These are phyloP conservation scores for Aegotheles bennettii DNA, from an alignment of 2,113 vertebrate species.

Conservation along the genomic window DNA sequence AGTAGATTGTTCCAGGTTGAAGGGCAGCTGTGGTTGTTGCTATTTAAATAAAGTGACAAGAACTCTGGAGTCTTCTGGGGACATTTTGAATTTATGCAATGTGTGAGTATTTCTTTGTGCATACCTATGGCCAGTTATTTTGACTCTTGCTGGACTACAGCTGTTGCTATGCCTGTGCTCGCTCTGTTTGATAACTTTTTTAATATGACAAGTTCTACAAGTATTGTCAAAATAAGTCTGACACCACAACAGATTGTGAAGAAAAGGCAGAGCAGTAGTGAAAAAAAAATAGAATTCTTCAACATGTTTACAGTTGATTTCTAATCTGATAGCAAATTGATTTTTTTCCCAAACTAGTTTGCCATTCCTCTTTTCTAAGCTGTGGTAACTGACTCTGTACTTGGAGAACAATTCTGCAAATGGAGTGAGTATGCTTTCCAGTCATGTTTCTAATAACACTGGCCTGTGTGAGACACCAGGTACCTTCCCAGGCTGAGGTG, in stretches of 20 bases:
- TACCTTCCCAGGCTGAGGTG: neutral
- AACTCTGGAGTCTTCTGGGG: neutral
- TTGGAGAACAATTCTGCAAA: neutral
- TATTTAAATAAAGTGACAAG: neutral
- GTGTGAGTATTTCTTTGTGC: neutral
- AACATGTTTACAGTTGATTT: slow-evolving; percentile 59
- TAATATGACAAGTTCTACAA: slow-evolving; percentile 62
- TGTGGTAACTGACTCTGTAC: neutral
- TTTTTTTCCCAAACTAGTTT: slow-evolving; percentile 38
- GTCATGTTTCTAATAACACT: neutral
- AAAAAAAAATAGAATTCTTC: slow-evolving; percentile 46
- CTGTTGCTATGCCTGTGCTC: neutral
- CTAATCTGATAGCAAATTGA: slow-evolving; percentile 54
- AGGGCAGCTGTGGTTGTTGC: neutral
- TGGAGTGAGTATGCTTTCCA: neutral
- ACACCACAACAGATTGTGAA: slow-evolving; percentile 59
- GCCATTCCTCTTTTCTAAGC: neutral
- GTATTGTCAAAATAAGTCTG: slow-evolving; percentile 69
- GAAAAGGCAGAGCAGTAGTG: slow-evolving; percentile 60
- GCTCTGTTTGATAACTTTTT: slow-evolving; percentile 1
- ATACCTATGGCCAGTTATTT: neutral
- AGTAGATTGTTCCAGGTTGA: neutral
- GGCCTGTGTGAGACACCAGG: neutral
- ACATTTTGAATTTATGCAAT: neutral
- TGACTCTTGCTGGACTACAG: slow-evolving; percentile 45